Evolutionary conservation across 1,140 invertebrate species (phyloP), one percentile per base, ranked within the genome.

Genomic region (Andrena cerasifolii): DNA sequence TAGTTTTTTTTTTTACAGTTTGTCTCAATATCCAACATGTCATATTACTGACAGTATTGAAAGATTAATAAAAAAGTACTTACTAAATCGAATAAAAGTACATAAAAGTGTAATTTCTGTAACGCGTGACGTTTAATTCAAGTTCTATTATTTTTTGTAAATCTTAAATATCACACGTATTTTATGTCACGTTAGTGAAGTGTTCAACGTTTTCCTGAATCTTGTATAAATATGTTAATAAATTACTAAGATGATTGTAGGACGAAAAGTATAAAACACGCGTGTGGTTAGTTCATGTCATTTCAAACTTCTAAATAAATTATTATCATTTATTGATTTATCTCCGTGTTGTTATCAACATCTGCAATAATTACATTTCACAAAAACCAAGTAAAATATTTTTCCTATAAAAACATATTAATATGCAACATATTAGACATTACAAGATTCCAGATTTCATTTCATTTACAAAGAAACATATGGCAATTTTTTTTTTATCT

Each of bases 111-210:
- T 7, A 43, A 61, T 61, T 43, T 33, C 12, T 40, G 8, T 40
- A 21, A 40, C 12, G 8, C 8, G n/a, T 24, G 16, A 43, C 14
- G 21, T 40, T 61, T 24, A 40, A 61, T 31, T 43, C 14, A 40
- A 14, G 10, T 5, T 21, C 21, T 28, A n/a, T 12, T 40, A n/a
- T n/a, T n/a, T n/a, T n/a, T 14, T 10, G 3, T 36, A 26, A 31
- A n/a, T 56, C n/a, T 24, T 61, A 12, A 26, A 24, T n/a, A 61
- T 14, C 33, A 36, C 58, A 49, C 26, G 2, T 58, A 47, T 18
- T 40, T 49, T 31, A 10, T 65, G 33, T 26, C n/a, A 26, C 33
- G n/a, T 61, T 31, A 65, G 28, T 65, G 14, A 65, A 67, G 49
- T 67, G 10, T 28, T 54, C 21, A 28, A 36, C 21, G 8, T 5